Evolutionary conservation across 2,797 vertebrate species (phyloP).

Genomic region (Lindbergichthys nudifrons): DNA sequence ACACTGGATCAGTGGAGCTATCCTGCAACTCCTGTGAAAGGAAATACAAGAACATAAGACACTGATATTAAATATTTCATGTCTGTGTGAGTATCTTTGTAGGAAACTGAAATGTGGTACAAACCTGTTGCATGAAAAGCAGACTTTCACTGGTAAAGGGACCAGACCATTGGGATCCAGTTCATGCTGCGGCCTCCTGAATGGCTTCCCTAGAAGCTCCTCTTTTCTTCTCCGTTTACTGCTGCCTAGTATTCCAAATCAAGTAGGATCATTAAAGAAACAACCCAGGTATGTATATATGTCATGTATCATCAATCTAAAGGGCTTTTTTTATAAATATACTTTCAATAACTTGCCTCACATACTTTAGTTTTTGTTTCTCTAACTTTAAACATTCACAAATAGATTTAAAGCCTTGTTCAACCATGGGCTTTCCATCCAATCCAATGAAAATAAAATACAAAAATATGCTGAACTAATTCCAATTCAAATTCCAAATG

Average conservation of each 20-base stretch:
- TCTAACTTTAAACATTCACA: background rate
- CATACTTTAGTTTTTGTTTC: background rate
- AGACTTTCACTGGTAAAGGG: slow-evolving; percentile 96
- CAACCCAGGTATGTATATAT: background rate
- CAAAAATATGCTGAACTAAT: background rate
- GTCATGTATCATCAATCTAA: background rate
- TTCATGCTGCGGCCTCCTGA: slow-evolving; percentile 95
- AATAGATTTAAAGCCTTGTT: background rate
- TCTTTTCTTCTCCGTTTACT: slow-evolving; percentile 97
- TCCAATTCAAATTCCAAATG: no score
- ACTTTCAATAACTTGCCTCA: background rate
- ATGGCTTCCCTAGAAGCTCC: slow-evolving; percentile 93
- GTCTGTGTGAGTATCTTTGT: background rate
- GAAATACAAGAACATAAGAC: background rate
- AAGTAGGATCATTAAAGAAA: background rate
- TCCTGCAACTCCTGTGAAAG: slow-evolving; percentile 92
- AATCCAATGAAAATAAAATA: background rate
- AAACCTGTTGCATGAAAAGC: slow-evolving; percentile 96
- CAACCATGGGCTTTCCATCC: background rate
- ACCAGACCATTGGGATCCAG: slow-evolving; percentile 95
- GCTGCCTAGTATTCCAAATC: slow-evolving; percentile 86
- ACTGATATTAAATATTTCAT: background rate
- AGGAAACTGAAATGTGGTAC: background rate
- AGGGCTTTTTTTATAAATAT: background rate
- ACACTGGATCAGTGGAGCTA: slow-evolving; percentile 97